Conservation (phyloP, 2,888 invertebrate genomes). For the Acleris emargana region DNA sequence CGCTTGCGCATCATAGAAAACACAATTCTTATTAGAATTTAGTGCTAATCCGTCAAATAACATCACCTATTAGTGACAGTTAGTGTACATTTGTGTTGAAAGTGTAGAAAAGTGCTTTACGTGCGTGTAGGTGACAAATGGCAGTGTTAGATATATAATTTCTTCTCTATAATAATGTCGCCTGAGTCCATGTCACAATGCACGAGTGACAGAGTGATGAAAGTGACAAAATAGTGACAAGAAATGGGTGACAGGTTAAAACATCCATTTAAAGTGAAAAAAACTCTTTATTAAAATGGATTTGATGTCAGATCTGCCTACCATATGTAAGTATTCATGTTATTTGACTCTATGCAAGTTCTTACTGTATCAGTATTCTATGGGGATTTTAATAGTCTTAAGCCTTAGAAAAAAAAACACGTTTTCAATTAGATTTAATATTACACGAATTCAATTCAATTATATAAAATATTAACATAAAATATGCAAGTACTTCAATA, state of each 20-base stretch:
- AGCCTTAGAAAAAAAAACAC: too few relatives aligned
- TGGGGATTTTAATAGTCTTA: neutral
- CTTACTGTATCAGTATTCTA: neutral
- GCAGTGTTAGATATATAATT: constrained; percentile 5
- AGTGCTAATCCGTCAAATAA: neutral
- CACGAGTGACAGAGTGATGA: constrained; percentile 37
- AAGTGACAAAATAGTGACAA: constrained; percentile 53
- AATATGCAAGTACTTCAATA: too few relatives aligned
- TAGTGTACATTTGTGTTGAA: neutral
- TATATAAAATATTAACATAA: too few relatives aligned
- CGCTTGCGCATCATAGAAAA: constrained; percentile 47
- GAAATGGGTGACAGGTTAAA: constrained; percentile 79
- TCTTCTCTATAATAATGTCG: neutral
- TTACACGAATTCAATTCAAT: too few relatives aligned
- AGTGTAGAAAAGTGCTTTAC: neutral
- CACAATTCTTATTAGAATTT: constrained; percentile 19
- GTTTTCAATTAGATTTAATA: too few relatives aligned
- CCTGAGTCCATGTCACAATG: constrained; percentile 26
- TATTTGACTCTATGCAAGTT: neutral
- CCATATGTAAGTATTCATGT: constrained; percentile 66
- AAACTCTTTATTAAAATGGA: constrained; percentile 69
- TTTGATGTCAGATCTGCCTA: constrained; percentile 70
- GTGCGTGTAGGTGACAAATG: neutral
- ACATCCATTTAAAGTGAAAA: constrained; percentile 77
- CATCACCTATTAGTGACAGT: neutral